phyloP scores from a whole-genome alignment of 1,140 invertebrate species.

The Orchesella cincta region DNA sequence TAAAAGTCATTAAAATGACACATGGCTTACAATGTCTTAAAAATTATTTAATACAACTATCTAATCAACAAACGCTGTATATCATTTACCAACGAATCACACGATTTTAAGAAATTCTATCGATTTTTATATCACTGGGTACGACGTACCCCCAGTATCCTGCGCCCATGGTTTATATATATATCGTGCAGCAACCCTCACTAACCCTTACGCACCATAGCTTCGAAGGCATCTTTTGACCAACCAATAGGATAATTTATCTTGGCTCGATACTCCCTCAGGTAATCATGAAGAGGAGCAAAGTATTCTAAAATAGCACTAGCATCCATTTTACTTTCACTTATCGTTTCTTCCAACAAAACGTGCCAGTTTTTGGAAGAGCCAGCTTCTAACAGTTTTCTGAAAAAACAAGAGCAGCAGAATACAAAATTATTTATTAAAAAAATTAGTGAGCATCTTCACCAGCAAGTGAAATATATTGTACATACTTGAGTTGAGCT shows the following conservation, averaged over 20 bases:
- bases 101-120: too few relatives aligned
- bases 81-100: too few relatives aligned
- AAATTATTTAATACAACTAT: too few relatives aligned
- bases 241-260: constrained; percentile 42
- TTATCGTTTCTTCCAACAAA: constrained; percentile 75
- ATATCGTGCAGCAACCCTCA: too few relatives aligned
- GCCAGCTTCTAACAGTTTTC: constrained; percentile 80
- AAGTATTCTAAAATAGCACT: constrained; percentile 89
- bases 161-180: too few relatives aligned
- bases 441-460: neutral
- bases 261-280: constrained; percentile 32
- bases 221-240: constrained; percentile 41
- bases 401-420: constrained; percentile 57
- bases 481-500: constrained; percentile 52
- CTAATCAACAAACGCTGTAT: too few relatives aligned
- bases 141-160: too few relatives aligned
- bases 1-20: too few relatives aligned
- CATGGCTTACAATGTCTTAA: too few relatives aligned
- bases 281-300: constrained; percentile 61
- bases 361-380: constrained; percentile 83
- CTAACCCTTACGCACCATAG: constrained; percentile 7
- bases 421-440: neutral
- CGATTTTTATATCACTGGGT: too few relatives aligned
- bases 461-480: too few relatives aligned
- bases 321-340: constrained; percentile 69